phyloP scores from a whole-genome alignment of 2,888 invertebrate genomes.

The Cryptus viduatorius region DNA sequence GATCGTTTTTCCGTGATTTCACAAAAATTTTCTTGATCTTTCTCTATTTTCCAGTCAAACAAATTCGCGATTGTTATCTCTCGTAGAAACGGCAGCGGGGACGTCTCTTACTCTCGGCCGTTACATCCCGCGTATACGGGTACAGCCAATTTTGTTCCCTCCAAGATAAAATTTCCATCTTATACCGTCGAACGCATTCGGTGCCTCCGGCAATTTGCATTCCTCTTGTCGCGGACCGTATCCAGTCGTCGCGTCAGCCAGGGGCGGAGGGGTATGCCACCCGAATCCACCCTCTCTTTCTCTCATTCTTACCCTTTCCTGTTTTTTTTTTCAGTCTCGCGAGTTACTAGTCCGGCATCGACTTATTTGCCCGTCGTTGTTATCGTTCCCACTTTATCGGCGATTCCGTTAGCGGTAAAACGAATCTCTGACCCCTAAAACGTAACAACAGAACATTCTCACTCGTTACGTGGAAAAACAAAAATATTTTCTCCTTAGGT shows the following conservation, averaged over 20 bases:
- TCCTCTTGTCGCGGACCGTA: constrained; percentile 25
- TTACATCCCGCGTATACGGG: background rate
- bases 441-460: constrained; percentile 69
- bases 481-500: background rate
- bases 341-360: constrained; percentile 9
- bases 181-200: constrained; percentile 27
- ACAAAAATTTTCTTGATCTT: background rate
- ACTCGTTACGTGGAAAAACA: constrained; percentile 48
- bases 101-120: background rate
- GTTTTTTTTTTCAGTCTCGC: constrained; percentile 14
- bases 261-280: constrained; percentile 5
- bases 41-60: background rate
- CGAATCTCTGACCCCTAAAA: constrained; percentile 71
- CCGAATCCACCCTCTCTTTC: background rate
- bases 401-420: constrained; percentile 65
- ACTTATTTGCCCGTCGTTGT: constrained; percentile 34
- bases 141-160: constrained; percentile 45
- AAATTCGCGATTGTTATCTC: constrained; percentile 14
- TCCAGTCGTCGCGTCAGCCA: background rate
- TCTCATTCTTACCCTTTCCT: background rate
- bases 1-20: background rate
- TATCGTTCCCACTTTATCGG: constrained; percentile 55
- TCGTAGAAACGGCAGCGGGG: background rate
- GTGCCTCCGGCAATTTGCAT: constrained; percentile 34
- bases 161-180: constrained; percentile 55